Conservation (phyloP, 2,113 vertebrate species). For the Tiliqua scincoides region DNA sequence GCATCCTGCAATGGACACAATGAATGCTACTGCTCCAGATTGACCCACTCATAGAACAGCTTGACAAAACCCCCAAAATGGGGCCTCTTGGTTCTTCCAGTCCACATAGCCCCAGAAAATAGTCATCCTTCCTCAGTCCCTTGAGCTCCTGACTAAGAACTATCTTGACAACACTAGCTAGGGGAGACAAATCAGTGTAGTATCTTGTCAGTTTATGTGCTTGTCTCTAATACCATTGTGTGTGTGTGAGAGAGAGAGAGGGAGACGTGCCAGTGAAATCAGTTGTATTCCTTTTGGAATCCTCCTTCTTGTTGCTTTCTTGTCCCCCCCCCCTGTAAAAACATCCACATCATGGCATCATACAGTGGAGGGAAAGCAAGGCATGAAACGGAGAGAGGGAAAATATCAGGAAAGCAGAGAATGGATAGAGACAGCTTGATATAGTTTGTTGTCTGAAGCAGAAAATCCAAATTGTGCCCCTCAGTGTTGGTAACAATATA, state of each 20-base stretch:
- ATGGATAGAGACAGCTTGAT: background rate
- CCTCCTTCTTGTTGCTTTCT: background rate
- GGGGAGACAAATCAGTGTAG: background rate
- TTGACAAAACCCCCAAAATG: background rate
- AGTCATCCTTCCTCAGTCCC: too few relatives aligned
- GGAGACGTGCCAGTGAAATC: background rate
- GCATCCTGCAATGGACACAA: background rate
- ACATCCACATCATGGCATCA: background rate
- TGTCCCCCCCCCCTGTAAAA: background rate
- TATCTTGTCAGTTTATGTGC: background rate
- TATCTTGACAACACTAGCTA: background rate
- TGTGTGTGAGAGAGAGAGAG: background rate
- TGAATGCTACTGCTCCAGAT: background rate
- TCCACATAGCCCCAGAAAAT: background rate
- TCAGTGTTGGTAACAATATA: background rate
- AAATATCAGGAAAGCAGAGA: background rate
- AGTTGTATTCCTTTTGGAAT: background rate
- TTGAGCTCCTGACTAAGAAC: background rate
- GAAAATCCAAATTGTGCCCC: background rate
- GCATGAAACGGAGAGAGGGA: background rate
- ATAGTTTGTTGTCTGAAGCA: background rate
- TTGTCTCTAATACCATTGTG: background rate
- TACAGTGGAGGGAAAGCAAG: background rate
- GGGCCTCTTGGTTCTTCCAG: background rate
- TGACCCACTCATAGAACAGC: background rate